Evolutionary conservation across 1,140 invertebrate species (phyloP), one percentile per base, ranked within the genome.

Genomic region (Brachystomella parvula): DNA sequence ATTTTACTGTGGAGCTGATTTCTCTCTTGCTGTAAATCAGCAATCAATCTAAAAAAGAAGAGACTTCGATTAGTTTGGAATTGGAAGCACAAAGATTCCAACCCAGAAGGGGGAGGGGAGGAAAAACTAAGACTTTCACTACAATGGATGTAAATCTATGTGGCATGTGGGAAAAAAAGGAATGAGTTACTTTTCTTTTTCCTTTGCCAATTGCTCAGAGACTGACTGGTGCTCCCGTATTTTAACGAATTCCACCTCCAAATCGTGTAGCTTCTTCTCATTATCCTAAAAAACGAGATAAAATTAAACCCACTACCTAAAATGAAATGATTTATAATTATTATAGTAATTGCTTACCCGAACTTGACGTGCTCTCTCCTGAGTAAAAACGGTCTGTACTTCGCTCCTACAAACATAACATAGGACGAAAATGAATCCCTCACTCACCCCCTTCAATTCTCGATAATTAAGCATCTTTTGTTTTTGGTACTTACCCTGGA

Each of bases 341-440:
- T 44, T 9, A 44, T 44, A 44, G n/a, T 12, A 33, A 19, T 29
- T 19, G 12, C n/a, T 44, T 63, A 69, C 68, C 35, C 57, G 15
- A 21, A 59, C 39, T 44, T 47, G 28, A 26, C 28, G 33, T 6
- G 66, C 66, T 26, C 61, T 64, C 15, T 68, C 66, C 24, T 30
- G 26, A 0, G 66, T 68, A 66, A 71, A 71, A 24, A 71, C 70
- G n/a, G 63, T 65, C 47, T 68, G 59, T 56, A 68, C 66, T 68
- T 72, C 71, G 61, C 61, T 66, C 24, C 66, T 68, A 32, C 17
- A 63, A 70, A 60, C 29, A 30, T 59, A 31, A n/a, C n/a, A n/a
- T n/a, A n/a, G n/a, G n/a, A n/a, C n/a, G n/a, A n/a, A n/a, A n/a
- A n/a, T n/a, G n/a, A n/a, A n/a, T n/a, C n/a, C n/a, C n/a, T n/a